Base-by-base conservation (phyloP, 2,888 invertebrate genomes). In the Apodemia zela region DNA sequence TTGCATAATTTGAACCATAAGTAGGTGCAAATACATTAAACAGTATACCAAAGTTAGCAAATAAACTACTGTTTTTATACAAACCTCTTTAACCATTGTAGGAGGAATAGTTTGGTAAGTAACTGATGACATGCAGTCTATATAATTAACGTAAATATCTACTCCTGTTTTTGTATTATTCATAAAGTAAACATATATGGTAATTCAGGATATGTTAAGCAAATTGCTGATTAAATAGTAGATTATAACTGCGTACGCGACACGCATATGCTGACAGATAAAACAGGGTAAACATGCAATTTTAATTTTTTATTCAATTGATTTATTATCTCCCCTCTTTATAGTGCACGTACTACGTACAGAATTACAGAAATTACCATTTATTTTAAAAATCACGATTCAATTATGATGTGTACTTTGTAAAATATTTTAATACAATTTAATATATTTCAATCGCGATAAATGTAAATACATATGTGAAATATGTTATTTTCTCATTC, bases 31-130 rank as follows among this genome's bases (percentile, higher is more conserved):
- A 76, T 81, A 80, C 78, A 78, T 82, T 82, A 85, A 84, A 86
- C 85, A 85, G 90, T 89, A 92, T 92, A 92, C 92, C 92, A 92
- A 92, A 92, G 92, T 85, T 92, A 92, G 90, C 75, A 80, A 80
- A 82, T 89, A 89, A 85, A 87, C 83, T 81, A 65, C 62, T 66
- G 49, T 65, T 64, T 65, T 66, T 64, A 64, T 59, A 64, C 62
- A 60, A 60, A 60, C 64, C 60, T 63, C 51, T 65, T 38, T 3
- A 59, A 57, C 54, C 13, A 57, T 15, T 57, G 29, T 47, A 45
- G n/a, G 62, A 59, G 59, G 33, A 15, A 63, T 59, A 47, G 59
- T 35, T 47, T n/a, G 63, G 59, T 47, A 33, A 33, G 49, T 59
- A 63, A 63, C 58, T 35, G 59, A 59, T 59, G 47, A 47, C 33